Percentiles rank a stretch among this genome's conserved stretches.
Evolutionary conservation across 1,140 invertebrate species (phyloP).

Genomic region (Drosophila kurseongensis): DNA sequence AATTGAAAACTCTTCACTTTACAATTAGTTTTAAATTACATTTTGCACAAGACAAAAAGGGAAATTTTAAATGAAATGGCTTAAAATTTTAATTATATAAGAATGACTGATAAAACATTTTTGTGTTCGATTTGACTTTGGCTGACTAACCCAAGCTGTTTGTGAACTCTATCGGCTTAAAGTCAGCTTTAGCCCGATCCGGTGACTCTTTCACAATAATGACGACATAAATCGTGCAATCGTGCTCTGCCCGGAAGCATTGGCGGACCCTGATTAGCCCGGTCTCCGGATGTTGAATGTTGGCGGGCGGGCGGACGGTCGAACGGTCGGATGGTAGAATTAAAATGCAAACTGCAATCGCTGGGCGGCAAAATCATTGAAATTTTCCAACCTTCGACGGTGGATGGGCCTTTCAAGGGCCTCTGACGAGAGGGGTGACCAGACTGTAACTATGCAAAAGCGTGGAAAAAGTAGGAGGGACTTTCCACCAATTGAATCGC

Average conservation of each 20-base stretch:
- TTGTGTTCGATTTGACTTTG: neutral
- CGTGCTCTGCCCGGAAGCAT: constrained; percentile 25
- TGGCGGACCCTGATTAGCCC: constrained; percentile 29
- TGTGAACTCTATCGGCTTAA: neutral
- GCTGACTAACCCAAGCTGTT: neutral
- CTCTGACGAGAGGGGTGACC: too few relatives aligned
- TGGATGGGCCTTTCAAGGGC: constrained; percentile 5
- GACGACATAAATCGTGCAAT: constrained; percentile 28
- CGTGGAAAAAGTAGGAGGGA: neutral
- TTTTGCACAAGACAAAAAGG: neutral
- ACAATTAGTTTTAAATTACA: neutral
- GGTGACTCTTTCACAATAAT: neutral
- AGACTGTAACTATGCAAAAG: constrained; percentile 9
- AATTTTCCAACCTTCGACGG: constrained; percentile 10
- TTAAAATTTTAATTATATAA: neutral
- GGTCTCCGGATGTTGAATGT: constrained; percentile 24
- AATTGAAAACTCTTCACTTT: constrained; percentile 6
- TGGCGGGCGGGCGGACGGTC: neutral
- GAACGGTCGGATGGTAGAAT: constrained; percentile 1
- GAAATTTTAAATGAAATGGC: neutral
- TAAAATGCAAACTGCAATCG: constrained; percentile 42
- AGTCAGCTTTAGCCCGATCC: neutral
- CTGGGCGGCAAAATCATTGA: constrained; percentile 23
- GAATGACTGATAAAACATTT: neutral
- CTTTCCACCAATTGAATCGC: constrained; percentile 25